A percentile compares a stretch with the other conserved stretches of the same genome.
Evolutionary conservation across 2,888 invertebrate species (phyloP).

Genomic region (Sinohyriopsis cumingii): DNA sequence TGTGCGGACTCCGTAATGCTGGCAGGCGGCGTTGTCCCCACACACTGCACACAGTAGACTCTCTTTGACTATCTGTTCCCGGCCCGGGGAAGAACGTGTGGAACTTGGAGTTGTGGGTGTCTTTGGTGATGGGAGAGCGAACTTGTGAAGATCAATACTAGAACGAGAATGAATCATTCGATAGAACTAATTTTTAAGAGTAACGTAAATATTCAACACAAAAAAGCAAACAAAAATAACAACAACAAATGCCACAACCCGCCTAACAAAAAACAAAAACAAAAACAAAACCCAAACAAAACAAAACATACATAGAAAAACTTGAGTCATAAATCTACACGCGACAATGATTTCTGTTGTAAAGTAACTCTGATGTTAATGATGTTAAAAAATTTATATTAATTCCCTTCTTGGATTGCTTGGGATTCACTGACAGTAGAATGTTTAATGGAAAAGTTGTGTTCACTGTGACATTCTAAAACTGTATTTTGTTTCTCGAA

Average conservation of each 20-base stretch:
- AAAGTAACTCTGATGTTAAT: no score
- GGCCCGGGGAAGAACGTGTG: slow-evolving; percentile 62
- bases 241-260: not conserved
- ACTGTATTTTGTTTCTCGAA: no score
- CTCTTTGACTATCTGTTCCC: slow-evolving; percentile 61
- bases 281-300: not conserved
- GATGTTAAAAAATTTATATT: no score
- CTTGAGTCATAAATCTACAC: no score
- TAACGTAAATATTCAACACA: not conserved
- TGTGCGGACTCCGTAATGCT: slow-evolving; percentile 98
- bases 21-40: slow-evolving; percentile 98
- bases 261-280: not conserved
- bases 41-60: slow-evolving; percentile 94
- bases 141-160: slow-evolving; percentile 64
- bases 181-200: no score
- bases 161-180: not conserved
- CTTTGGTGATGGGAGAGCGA: slow-evolving; percentile 63
- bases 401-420: no score
- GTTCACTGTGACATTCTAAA: no score
- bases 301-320: no score
- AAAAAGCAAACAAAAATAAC: not conserved
- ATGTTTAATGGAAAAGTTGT: no score
- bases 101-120: slow-evolving; percentile 68
- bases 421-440: no score
- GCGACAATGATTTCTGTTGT: no score